Evolutionary conservation across 2,113 vertebrate genomes (phyloP), one percentile per base, ranked within the genome.

Genomic region (Sebastes fasciatus): DNA sequence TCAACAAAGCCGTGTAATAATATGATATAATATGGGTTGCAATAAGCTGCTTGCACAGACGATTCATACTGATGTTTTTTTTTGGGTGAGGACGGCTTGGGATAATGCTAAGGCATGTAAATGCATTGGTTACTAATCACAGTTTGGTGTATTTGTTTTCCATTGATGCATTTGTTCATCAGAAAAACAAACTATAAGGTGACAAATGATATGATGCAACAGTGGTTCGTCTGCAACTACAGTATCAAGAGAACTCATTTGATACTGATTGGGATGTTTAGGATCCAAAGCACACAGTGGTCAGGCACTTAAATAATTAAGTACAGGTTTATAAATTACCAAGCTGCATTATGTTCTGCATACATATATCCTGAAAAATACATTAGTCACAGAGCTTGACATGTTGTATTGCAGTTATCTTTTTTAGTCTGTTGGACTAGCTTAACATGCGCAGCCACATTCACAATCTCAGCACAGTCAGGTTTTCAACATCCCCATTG

Each of bases 401-500:
- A 55, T 52, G 62, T 68, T 61, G 58, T 54, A n/a, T 52, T 70
- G 26, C 67, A 54, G 49, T 26, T 80, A 69, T 68, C 64, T 65
- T 80, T 26, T 58, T 67, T 45, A 66, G 48, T 75, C 55, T 76
- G 26, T 63, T 61, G 42, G 49, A 80, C 17, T 55, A 68, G 57
- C 78, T 88, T 78, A 79, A 83, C 77, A 85, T 81, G 79, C 77
- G 48, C 49, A 57, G 48, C 74, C 81, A 68, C 64, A 79, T 75
- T 75, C 80, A 64, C 49, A 69, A 26, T 70, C 84, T 74, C 79
- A 45, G 65, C 74, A 76, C 80, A 77, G 79, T 84, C 83, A 71
- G 65, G 75, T 79, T 76, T 79, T 83, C 82, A 85, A 66, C 71
- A 70, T 84, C 77, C 60, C 82, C 84, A 82, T 73, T 80, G 84